Evolutionary conservation across 2,797 vertebrate genomes (phyloP).

Genomic region (Malurus leucopterus): DNA sequence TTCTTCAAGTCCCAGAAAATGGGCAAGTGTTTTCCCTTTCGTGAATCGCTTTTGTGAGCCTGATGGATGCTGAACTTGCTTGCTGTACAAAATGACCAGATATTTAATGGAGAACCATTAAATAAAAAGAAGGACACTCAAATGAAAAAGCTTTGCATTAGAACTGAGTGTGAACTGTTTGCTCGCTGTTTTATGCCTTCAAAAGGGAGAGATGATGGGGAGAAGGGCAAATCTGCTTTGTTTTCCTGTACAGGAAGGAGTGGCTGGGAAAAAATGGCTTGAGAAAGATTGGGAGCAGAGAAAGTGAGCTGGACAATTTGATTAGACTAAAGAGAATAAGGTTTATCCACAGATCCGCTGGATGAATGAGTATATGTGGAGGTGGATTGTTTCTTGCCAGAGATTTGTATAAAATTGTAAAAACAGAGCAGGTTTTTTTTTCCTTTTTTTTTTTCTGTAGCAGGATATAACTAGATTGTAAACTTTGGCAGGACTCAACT

Average conservation of each 20-base stretch:
- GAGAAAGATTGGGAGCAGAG: neutral
- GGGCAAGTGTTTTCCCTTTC: neutral
- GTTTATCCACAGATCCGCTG: neutral
- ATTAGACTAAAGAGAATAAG: neutral
- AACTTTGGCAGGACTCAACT: slow-evolving; percentile 52
- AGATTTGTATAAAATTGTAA: slow-evolving; percentile 24
- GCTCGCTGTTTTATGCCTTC: neutral
- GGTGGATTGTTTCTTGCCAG: slow-evolving; percentile 29
- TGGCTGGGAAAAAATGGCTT: neutral
- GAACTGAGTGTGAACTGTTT: neutral
- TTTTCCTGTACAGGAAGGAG: neutral
- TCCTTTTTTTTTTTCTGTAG: neutral
- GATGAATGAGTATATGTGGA: slow-evolving; percentile 2
- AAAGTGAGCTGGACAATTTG: neutral
- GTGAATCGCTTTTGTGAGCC: neutral
- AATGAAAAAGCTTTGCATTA: neutral
- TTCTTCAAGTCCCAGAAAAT: neutral
- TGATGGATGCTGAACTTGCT: neutral
- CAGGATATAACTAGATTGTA: slow-evolving; percentile 37
- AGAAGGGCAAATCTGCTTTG: neutral
- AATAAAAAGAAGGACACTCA: neutral
- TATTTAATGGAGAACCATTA: neutral
- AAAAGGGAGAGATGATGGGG: neutral
- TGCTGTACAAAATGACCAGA: neutral
- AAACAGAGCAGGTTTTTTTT: neutral